Percentiles rank a stretch among this genome's conserved stretches.
Conservation (phyloP, 2,888 invertebrate genomes). For the Leucoma salicis region DNA sequence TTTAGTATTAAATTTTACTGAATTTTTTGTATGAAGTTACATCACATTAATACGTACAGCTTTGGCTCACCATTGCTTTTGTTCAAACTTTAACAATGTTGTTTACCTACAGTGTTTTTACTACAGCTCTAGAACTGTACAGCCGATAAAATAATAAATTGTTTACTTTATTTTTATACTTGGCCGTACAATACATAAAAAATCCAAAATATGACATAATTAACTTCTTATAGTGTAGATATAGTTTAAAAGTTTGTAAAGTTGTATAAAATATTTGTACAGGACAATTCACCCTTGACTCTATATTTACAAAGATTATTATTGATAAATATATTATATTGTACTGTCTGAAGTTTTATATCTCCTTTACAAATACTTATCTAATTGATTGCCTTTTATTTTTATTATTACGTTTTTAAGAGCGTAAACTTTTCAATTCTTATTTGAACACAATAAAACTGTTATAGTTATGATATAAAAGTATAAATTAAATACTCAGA, state of each 20-base stretch:
- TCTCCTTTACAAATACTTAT: constrained; percentile 15
- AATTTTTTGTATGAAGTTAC: too few relatives aligned
- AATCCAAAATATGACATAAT: constrained; percentile 3
- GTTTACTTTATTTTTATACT: constrained; percentile 1
- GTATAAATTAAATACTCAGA: too few relatives aligned
- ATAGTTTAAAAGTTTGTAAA: constrained; percentile 9
- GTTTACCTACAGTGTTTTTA: too few relatives aligned
- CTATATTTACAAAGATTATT: constrained; percentile 21
- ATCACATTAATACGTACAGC: too few relatives aligned
- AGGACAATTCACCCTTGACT: constrained; percentile 9
- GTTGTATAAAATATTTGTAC: constrained; percentile 4
- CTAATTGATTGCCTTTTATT: background rate
- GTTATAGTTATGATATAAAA: too few relatives aligned
- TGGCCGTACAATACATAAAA: constrained; percentile 2
- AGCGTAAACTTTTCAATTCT: too few relatives aligned
- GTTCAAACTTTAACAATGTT: too few relatives aligned
- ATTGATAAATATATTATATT: constrained; percentile 16
- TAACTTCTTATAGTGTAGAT: constrained; percentile 2
- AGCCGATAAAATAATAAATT: constrained; percentile 1
- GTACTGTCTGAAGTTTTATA: constrained; percentile 20
- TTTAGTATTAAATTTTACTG: too few relatives aligned
- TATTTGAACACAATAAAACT: too few relatives aligned
- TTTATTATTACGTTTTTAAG: too few relatives aligned
- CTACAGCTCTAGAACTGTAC: background rate
- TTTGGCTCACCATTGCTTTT: too few relatives aligned